Conservation (phyloP, 2,888 invertebrate species). For the Caenorhabditis japonica region DNA sequence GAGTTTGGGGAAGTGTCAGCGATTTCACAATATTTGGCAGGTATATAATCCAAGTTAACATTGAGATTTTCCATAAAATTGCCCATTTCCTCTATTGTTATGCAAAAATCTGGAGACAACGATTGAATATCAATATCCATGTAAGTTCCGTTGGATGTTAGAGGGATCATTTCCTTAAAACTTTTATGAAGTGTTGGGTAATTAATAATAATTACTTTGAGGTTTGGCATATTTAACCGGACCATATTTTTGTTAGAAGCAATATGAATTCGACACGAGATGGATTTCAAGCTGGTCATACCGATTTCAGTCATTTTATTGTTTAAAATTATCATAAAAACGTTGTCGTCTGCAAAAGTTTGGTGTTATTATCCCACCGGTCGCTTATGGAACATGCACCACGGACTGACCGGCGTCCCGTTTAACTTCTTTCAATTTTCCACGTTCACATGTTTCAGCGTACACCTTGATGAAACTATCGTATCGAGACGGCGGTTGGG, state of each 20-base stretch:
- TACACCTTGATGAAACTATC: too few relatives aligned
- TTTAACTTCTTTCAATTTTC: too few relatives aligned
- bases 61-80: not conserved
- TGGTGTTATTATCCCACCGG: too few relatives aligned
- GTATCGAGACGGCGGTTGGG: too few relatives aligned
- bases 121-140: not conserved
- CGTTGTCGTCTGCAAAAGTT: slow-evolving; percentile 2
- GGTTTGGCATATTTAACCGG: slow-evolving; percentile 11
- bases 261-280: not conserved
- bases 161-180: not conserved
- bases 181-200: too few relatives aligned
- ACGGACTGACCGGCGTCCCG: too few relatives aligned
- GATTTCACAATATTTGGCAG: slow-evolving; percentile 1
- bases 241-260: slow-evolving; percentile 4
- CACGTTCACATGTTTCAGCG: too few relatives aligned
- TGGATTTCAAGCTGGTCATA: not conserved
- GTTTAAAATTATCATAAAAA: not conserved
- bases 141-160: not conserved
- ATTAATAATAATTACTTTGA: slow-evolving; percentile 1
- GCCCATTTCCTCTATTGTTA: slow-evolving; percentile 6
- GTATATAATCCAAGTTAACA: not conserved
- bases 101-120: slow-evolving; percentile 8
- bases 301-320: slow-evolving; percentile 14
- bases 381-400: too few relatives aligned
- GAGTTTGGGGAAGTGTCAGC: not conserved